phyloP scores from a whole-genome alignment of 2,113 vertebrate species.

The Ivindomyrus marchei region DNA sequence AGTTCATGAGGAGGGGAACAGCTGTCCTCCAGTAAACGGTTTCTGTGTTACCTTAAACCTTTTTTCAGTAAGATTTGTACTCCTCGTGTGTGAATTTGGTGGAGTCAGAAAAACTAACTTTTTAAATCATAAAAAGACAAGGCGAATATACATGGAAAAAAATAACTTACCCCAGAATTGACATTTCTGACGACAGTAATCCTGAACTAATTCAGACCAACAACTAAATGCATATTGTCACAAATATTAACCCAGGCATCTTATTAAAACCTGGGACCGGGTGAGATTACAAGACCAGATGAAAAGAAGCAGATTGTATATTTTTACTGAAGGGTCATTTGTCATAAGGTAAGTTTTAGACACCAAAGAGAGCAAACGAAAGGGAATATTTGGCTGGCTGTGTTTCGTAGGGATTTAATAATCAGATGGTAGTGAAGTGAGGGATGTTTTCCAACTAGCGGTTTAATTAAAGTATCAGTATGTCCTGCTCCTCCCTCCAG shows the following conservation, averaged over 20 bases:
- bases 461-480: constrained; percentile 6
- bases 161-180: not conserved
- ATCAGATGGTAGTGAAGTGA: not conserved
- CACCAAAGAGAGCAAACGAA: not conserved
- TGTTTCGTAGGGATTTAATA: constrained; percentile 4
- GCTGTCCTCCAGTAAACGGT: not conserved
- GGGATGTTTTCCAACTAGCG: not conserved
- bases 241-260: not conserved
- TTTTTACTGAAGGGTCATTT: not conserved
- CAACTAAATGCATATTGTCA: not conserved
- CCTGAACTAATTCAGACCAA: not conserved
- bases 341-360: not conserved
- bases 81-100: not conserved
- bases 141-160: not conserved
- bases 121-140: not conserved
- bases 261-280: not conserved
- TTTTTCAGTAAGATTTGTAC: not conserved
- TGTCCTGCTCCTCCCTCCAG: constrained; percentile 4
- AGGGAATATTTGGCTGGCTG: not conserved
- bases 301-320: not conserved
- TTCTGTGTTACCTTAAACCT: not conserved
- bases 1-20: not conserved
- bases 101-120: not conserved
- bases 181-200: not conserved
- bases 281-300: not conserved